Evolutionary conservation across 2,888 invertebrate species (phyloP).

Genomic region (Chrysomela aeneicollis): DNA sequence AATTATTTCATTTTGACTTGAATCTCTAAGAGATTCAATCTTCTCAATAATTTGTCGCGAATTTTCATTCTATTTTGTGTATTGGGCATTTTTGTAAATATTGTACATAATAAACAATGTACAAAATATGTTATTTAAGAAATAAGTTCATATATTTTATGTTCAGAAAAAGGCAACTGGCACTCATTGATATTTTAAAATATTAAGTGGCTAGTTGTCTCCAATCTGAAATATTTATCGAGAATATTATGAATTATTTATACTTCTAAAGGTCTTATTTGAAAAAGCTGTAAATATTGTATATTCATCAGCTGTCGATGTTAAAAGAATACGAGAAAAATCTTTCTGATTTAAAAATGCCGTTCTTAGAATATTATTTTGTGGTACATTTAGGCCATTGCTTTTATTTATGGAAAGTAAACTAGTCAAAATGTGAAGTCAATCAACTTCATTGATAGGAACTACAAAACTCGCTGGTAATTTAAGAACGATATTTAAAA

Average conservation of each 20-base stretch:
- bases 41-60: conserved; percentile 35
- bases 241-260: conserved; percentile 44
- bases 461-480: conserved; percentile 81
- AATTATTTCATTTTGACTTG: conserved; percentile 27
- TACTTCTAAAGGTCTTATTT: conserved; percentile 42
- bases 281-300: conserved; percentile 58
- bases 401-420: conserved; percentile 56
- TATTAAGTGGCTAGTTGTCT: conserved; percentile 43
- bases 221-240: conserved; percentile 47
- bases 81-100: conserved; percentile 49
- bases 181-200: conserved; percentile 38
- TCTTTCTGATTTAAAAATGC: conserved; percentile 43
- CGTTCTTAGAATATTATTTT: conserved; percentile 38
- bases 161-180: conserved; percentile 38
- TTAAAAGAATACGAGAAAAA: conserved; percentile 41
- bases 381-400: conserved; percentile 52
- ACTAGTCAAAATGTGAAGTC: conserved; percentile 61
- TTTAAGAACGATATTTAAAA: conserved; percentile 69
- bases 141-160: conserved; percentile 44
- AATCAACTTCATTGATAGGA: conserved; percentile 68
- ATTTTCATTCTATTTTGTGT: conserved; percentile 40
- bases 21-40: conserved; percentile 24
- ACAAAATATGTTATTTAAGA: conserved; percentile 47
- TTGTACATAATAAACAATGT: conserved; percentile 48
- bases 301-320: conserved; percentile 56